Conservation (phyloP, 2,797 vertebrate genomes). For the Oreortyx pictus region DNA sequence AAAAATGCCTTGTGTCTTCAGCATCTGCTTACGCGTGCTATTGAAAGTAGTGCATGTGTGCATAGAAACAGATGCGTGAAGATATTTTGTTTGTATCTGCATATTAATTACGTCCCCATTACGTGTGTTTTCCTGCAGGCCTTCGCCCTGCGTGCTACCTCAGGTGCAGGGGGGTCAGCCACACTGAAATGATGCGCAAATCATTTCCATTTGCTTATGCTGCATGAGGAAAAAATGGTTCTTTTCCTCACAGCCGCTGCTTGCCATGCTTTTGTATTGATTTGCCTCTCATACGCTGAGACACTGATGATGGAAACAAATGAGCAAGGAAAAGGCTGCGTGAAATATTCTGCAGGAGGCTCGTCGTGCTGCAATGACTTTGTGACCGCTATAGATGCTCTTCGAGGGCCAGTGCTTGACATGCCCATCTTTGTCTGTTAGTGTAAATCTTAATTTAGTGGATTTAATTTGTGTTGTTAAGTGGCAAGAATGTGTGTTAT, state of each 20-base stretch:
- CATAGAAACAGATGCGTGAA: neutral
- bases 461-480: conserved; percentile 73
- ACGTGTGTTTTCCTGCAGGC: neutral
- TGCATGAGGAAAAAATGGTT: accelerated
- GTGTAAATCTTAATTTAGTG: conserved; percentile 66
- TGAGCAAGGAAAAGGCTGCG: neutral
- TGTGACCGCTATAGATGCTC: neutral
- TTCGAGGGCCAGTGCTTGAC: conserved; percentile 1
- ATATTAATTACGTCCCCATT: neutral
- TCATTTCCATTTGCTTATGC: neutral
- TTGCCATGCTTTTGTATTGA: neutral
- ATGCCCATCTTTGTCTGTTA: conserved; percentile 25
- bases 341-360: conserved; percentile 34
- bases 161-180: neutral
- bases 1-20: neutral
- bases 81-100: neutral
- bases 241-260: neutral
- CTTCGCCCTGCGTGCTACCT: neutral
- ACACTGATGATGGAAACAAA: neutral
- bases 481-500: conserved; percentile 71
- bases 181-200: neutral
- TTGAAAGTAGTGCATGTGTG: neutral
- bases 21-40: neutral
- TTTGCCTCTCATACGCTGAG: neutral
- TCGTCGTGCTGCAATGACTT: conserved; percentile 27